Evolutionary conservation across 1,140 invertebrate species (phyloP).

Genomic region (Cotesia typhae): DNA sequence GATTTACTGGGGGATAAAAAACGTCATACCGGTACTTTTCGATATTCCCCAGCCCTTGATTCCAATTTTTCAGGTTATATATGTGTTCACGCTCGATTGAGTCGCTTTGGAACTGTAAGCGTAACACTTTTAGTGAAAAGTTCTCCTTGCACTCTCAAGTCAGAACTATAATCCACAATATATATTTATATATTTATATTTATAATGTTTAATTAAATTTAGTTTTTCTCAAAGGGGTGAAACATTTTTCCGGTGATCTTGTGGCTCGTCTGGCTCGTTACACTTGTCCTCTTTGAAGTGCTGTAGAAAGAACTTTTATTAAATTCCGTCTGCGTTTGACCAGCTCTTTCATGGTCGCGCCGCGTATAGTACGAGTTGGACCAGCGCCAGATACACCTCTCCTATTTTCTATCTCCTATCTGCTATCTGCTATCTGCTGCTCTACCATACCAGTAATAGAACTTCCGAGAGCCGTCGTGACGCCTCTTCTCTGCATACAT

Average conservation of each 20-base stretch:
- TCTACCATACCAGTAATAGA: not conserved
- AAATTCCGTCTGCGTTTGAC: constrained; percentile 38
- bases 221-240: not conserved
- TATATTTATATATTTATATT: not conserved
- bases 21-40: no score
- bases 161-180: not conserved
- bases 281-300: constrained; percentile 28
- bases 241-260: constrained; percentile 2
- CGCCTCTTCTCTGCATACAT: not conserved
- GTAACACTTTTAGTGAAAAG: no score
- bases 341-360: constrained; percentile 29
- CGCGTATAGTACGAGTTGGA: constrained; percentile 40
- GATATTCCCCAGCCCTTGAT: no score
- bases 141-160: no score
- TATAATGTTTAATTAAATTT: not conserved
- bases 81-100: no score
- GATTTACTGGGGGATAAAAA: no score
- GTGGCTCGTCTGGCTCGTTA: constrained; percentile 11
- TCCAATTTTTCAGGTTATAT: no score
- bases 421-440: no score
- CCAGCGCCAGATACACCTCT: constrained; percentile 29
- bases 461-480: constrained; percentile 1
- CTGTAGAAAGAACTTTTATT: constrained; percentile 39
- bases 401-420: no score
- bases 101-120: no score